These are phyloP conservation scores for Rhinoptilus africanus DNA, from an alignment of 2,113 vertebrate species.

Conservation along the genomic window DNA sequence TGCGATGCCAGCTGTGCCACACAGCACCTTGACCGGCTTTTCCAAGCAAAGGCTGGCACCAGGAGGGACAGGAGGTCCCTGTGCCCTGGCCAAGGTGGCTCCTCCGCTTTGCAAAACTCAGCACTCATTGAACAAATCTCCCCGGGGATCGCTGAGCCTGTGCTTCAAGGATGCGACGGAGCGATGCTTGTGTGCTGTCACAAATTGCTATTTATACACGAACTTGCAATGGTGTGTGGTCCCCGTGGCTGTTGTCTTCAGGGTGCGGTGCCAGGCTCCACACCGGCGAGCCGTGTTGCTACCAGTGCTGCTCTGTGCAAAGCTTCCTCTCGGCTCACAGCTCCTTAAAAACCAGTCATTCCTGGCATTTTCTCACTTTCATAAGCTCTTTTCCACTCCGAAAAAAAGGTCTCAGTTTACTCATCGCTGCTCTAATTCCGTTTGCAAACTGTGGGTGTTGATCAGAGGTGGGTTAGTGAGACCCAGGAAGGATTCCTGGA, in stretches of 20 bases:
- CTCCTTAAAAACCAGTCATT: neutral
- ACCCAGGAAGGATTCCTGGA: neutral
- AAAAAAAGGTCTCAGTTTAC: neutral
- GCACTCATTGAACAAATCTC: neutral
- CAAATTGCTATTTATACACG: neutral
- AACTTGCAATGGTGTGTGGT: neutral
- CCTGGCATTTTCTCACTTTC: neutral
- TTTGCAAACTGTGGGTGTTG: neutral
- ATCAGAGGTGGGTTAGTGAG: neutral
- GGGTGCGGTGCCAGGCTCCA: neutral
- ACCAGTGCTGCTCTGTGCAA: accelerated
- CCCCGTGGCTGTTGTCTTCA: neutral
- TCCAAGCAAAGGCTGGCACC: neutral
- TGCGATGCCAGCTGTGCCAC: neutral
- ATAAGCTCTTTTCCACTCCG: neutral
- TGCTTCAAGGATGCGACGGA: accelerated
- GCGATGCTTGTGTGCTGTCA: neutral
- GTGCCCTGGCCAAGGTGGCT: neutral
- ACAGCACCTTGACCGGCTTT: neutral
- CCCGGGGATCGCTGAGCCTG: neutral
- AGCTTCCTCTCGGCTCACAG: neutral
- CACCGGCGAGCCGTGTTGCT: neutral
- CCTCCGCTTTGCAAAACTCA: neutral
- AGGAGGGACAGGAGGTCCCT: neutral
- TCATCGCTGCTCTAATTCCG: neutral